Evolutionary conservation across 2,113 vertebrate genomes (phyloP).

Genomic region (Poicephalus gulielmi): DNA sequence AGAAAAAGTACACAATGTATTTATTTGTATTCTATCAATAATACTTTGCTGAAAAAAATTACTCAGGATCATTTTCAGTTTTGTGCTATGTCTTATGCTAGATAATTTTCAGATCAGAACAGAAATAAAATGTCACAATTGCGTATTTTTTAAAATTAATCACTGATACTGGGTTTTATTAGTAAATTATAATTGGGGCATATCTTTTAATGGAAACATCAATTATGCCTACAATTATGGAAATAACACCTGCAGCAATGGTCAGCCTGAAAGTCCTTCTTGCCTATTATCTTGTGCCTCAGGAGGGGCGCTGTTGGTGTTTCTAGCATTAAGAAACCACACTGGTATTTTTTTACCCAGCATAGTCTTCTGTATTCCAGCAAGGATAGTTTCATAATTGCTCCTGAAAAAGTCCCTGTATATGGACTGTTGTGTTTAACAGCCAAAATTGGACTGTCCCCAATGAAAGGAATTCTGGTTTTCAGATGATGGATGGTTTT

Average conservation of each 20-base stretch:
- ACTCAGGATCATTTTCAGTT: not conserved
- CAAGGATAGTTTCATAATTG: not conserved
- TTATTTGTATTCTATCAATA: constrained; percentile 76
- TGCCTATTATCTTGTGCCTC: not conserved
- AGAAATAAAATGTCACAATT: not conserved
- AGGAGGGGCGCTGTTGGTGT: not conserved
- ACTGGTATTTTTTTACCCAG: not conserved
- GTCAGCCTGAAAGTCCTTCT: not conserved
- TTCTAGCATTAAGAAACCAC: not conserved
- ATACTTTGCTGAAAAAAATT: constrained; percentile 43
- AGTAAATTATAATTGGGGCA: not conserved
- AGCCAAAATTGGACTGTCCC: not conserved
- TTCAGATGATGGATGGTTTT: not conserved
- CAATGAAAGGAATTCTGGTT: not conserved
- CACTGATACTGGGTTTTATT: not conserved
- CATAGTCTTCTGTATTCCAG: not conserved
- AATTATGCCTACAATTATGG: not conserved
- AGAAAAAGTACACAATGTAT: constrained; percentile 96
- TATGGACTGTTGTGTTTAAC: not conserved
- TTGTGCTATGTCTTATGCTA: not conserved
- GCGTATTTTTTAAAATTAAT: not conserved
- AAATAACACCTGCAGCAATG: not conserved
- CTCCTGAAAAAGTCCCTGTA: not conserved
- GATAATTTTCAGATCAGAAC: not conserved
- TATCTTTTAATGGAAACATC: not conserved